These are phyloP conservation scores for Takifugu ocellatus DNA, from an alignment of 2,797 vertebrate species.

Conservation along the genomic window DNA sequence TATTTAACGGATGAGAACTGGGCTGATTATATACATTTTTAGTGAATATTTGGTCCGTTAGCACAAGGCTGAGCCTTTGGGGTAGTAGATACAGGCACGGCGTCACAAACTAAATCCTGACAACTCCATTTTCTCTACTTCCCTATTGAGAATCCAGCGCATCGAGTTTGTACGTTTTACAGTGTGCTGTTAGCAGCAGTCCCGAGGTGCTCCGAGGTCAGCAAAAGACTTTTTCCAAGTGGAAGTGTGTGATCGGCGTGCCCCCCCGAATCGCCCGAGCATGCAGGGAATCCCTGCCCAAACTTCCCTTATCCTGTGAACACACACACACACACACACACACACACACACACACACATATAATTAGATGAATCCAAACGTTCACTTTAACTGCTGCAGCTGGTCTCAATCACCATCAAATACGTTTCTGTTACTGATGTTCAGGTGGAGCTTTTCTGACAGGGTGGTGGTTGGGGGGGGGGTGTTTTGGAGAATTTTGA, in stretches of 20 bases:
- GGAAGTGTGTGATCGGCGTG: slow-evolving; percentile 41
- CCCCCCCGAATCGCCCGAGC: too few relatives aligned
- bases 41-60: too few relatives aligned
- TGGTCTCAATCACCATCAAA: slow-evolving; percentile 69
- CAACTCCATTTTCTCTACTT: too few relatives aligned
- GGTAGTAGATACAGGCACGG: too few relatives aligned
- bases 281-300: slow-evolving; percentile 67
- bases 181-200: slow-evolving; percentile 9
- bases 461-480: slow-evolving; percentile 4
- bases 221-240: slow-evolving; percentile 25
- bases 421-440: slow-evolving; percentile 34
- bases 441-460: slow-evolving; percentile 41
- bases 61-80: too few relatives aligned
- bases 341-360: slow-evolving; percentile 4
- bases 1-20: too few relatives aligned
- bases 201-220: slow-evolving; percentile 49
- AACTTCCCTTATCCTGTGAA: slow-evolving; percentile 26
- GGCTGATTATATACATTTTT: too few relatives aligned
- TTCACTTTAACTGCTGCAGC: slow-evolving; percentile 42
- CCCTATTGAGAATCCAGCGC: too few relatives aligned
- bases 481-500: slow-evolving; percentile 24
- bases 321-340: slow-evolving; percentile 12
- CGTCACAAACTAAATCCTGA: too few relatives aligned
- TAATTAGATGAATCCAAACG: slow-evolving; percentile 29
- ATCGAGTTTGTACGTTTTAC: not conserved